Conservation (phyloP, 2,113 vertebrate genomes). For the Coturnix japonica region DNA sequence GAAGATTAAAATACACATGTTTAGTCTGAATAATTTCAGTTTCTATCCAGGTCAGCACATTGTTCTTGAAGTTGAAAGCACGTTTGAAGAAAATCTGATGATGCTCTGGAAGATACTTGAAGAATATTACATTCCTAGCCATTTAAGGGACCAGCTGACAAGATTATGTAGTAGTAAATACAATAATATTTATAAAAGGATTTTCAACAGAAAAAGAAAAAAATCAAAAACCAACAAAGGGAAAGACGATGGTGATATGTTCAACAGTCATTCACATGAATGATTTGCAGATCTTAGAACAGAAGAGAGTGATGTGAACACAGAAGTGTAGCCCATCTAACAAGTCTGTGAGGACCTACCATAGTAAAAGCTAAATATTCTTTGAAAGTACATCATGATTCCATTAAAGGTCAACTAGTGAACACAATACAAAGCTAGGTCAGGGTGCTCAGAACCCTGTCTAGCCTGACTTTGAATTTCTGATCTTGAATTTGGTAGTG, state of each 20-base stretch:
- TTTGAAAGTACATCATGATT: not conserved
- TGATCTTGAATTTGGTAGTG: no score
- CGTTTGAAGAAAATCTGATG: not conserved
- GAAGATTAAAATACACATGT: not conserved
- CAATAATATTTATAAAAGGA: not conserved
- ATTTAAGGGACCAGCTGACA: slow-evolving; percentile 13
- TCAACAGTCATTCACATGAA: not conserved
- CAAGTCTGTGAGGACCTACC: not conserved
- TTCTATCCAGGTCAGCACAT: not conserved
- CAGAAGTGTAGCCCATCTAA: not conserved
- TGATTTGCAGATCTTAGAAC: not conserved
- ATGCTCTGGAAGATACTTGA: not conserved
- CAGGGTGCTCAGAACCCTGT: no score
- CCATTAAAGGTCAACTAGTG: no score
- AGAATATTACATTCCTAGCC: not conserved
- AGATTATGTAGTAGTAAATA: not conserved
- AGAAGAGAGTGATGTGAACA: not conserved
- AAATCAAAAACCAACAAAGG: not conserved
- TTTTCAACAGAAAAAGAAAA: not conserved
- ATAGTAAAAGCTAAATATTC: accelerated
- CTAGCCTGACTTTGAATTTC: no score
- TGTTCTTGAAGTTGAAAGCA: not conserved
- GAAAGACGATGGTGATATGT: not conserved
- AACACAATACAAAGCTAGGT: no score
- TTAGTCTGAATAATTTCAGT: not conserved